Conservation (phyloP, 1,140 invertebrate species). For the Paracyclopina nana region DNA sequence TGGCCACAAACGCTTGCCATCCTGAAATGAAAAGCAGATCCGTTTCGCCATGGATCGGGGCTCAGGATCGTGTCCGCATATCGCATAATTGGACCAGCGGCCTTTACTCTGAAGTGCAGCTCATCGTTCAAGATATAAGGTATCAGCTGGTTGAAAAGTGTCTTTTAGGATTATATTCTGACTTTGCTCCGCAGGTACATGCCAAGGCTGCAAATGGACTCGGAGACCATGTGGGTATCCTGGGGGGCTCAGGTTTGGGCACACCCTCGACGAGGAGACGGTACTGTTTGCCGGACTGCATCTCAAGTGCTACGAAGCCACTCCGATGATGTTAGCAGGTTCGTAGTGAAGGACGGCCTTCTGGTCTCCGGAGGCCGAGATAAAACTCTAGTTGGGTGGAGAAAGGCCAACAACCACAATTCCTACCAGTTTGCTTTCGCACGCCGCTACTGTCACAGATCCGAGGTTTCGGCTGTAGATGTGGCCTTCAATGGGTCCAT, state of each 20-base stretch:
- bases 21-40: not conserved
- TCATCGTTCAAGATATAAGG: too few species aligned
- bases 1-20: not conserved
- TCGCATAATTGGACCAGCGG: not conserved
- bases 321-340: not conserved
- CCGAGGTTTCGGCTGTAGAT: not conserved
- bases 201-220: not conserved
- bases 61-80: not conserved
- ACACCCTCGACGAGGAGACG: not conserved
- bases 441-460: not conserved
- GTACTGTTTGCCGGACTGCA: not conserved
- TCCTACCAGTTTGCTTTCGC: not conserved
- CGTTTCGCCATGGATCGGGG: not conserved
- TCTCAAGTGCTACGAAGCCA: not conserved
- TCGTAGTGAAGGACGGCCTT: not conserved
- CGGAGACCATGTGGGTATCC: not conserved
- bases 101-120: not conserved
- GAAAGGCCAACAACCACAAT: too few species aligned
- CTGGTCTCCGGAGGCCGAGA: not conserved
- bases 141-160: too few species aligned
- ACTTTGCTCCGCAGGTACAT: not conserved
- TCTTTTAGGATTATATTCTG: too few species aligned
- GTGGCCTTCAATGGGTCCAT: not conserved
- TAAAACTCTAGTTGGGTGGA: not conserved
- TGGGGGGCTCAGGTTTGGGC: not conserved